These are phyloP conservation scores for Oplegnathus fasciatus DNA, from an alignment of 2,113 vertebrate genomes.

Conservation along the genomic window DNA sequence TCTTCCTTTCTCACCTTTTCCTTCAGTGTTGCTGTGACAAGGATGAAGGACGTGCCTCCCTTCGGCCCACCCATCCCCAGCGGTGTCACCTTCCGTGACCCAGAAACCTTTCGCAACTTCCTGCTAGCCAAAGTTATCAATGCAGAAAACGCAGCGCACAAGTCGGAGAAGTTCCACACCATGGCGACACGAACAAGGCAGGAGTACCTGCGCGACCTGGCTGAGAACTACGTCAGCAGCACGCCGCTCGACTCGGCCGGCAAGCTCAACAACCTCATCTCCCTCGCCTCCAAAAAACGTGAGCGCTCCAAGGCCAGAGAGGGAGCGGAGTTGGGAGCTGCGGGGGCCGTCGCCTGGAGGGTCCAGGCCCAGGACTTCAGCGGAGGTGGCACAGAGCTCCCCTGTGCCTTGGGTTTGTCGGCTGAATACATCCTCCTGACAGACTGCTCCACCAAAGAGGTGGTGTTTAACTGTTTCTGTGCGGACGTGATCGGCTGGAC, in stretches of 20 bases:
- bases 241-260: constrained; percentile 89
- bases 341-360: constrained; percentile 89
- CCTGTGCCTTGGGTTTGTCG: constrained; percentile 89
- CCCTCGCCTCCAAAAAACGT: constrained; percentile 91
- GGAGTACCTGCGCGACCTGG: constrained; percentile 94
- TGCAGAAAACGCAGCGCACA: constrained; percentile 93
- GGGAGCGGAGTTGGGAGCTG: constrained; percentile 87
- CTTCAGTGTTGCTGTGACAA: constrained; percentile 92
- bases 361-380: constrained; percentile 90
- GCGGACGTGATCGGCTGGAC: constrained; percentile 95
- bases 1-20: not conserved
- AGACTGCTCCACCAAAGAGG: constrained; percentile 90
- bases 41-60: constrained; percentile 95
- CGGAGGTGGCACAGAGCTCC: constrained; percentile 82
- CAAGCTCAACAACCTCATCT: constrained; percentile 94
- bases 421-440: constrained; percentile 88
- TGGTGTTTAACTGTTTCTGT: constrained; percentile 95
- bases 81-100: constrained; percentile 88
- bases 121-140: constrained; percentile 95
- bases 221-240: constrained; percentile 91
- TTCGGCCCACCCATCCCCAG: constrained; percentile 93
- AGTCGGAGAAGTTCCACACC: constrained; percentile 94
- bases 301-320: constrained; percentile 88
- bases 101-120: constrained; percentile 91
- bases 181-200: constrained; percentile 95